These are phyloP conservation scores for Chironomus tepperi DNA, from an alignment of 1,140 invertebrate genomes.

Conservation along the genomic window DNA sequence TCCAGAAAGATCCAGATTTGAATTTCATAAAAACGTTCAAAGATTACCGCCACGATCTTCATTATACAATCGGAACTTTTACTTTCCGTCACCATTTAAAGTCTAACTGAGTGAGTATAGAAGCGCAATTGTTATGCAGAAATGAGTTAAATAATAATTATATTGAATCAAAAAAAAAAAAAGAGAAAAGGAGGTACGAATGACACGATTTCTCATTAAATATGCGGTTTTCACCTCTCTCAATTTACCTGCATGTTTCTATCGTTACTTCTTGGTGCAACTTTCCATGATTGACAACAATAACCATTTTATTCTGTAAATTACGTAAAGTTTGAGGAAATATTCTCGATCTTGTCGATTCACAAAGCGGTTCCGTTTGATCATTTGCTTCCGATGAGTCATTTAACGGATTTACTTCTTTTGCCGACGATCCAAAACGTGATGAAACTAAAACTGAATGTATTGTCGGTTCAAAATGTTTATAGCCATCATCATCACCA, in stretches of 20 bases:
- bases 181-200: too few species aligned
- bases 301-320: background rate
- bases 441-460: background rate
- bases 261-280: background rate
- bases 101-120: background rate
- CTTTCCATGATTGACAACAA: conserved; percentile 1
- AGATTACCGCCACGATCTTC: too few species aligned
- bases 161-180: too few species aligned
- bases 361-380: background rate
- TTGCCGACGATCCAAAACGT: background rate
- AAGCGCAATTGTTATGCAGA: too few species aligned
- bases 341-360: background rate
- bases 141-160: too few species aligned
- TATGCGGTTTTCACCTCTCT: background rate
- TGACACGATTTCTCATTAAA: too few species aligned
- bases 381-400: background rate
- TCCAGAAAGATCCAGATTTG: too few species aligned
- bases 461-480: background rate
- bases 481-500: background rate
- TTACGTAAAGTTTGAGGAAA: background rate
- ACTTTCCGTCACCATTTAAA: background rate
- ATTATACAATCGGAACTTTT: too few species aligned
- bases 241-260: background rate
- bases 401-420: background rate
- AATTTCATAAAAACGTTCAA: too few species aligned